Evolutionary conservation across 35 echinoderm and acorn worm genomes (phyloP).

Genomic region (Heliocidaris erythrogramma): DNA sequence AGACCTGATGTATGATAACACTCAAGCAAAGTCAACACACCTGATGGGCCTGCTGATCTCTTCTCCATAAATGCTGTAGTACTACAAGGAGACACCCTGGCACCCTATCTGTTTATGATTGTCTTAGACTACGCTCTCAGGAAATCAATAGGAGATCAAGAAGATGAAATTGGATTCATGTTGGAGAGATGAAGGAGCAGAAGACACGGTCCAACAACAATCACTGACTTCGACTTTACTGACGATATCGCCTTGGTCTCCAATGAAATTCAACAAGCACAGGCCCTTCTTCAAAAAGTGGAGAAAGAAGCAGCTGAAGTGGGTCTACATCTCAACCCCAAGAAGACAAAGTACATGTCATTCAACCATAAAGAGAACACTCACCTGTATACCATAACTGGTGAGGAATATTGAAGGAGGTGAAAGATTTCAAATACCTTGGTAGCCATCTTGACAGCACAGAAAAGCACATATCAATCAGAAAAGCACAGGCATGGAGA

Average conservation of each 20-base stretch:
- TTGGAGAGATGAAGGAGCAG: background rate
- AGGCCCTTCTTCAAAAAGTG: background rate
- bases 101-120: conserved; percentile 47
- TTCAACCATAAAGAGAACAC: background rate
- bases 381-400: too few relatives aligned
- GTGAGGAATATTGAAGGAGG: too few relatives aligned
- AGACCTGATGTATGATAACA: conserved; percentile 27
- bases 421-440: too few relatives aligned
- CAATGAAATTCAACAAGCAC: conserved; percentile 29
- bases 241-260: conserved; percentile 27
- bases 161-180: conserved; percentile 33
- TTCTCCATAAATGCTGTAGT: conserved; percentile 33
- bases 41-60: conserved; percentile 33
- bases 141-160: background rate
- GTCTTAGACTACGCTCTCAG: conserved; percentile 20
- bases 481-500: too few relatives aligned
- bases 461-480: too few relatives aligned
- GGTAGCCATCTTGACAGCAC: too few relatives aligned
- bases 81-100: conserved; percentile 52
- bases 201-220: background rate
- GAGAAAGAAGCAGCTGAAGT: conserved; percentile 41
- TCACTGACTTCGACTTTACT: conserved; percentile 28
- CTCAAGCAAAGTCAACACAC: conserved; percentile 41
- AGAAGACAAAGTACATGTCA: conserved; percentile 37
- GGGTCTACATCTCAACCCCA: background rate